phyloP scores from a whole-genome alignment of 2,113 vertebrate species.

The Urocitellus parryii region DNA sequence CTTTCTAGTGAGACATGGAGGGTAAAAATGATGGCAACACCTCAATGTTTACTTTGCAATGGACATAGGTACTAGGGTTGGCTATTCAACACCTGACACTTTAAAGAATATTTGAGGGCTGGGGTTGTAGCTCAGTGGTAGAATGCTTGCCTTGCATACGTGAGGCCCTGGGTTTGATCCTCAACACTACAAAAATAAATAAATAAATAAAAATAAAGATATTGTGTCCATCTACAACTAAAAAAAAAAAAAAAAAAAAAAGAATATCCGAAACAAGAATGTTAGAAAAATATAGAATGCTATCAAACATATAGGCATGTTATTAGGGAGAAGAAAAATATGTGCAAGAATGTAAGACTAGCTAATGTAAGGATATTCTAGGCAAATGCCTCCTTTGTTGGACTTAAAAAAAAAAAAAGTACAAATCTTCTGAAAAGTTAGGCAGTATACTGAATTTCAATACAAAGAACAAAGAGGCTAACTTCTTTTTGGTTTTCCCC shows the following conservation, averaged over 20 bases:
- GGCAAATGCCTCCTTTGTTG: background rate
- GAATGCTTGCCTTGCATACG: no score
- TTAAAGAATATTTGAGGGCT: background rate
- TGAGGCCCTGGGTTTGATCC: no score
- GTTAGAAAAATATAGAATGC: background rate
- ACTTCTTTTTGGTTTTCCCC: background rate
- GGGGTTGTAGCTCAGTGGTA: no score
- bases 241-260: no score
- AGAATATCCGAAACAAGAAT: background rate
- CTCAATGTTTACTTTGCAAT: background rate
- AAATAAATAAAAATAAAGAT: no score
- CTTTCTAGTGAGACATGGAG: background rate
- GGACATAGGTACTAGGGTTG: background rate
- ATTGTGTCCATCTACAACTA: no score
- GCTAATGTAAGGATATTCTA: background rate
- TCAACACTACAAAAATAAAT: no score
- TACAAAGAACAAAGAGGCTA: background rate
- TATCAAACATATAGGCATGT: background rate
- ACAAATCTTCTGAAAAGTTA: background rate
- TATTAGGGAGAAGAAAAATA: background rate
- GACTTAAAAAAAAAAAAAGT: background rate
- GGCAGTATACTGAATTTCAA: background rate
- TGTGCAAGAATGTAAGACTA: background rate
- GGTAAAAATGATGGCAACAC: background rate
- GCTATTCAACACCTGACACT: conserved; percentile 7